Conservation (phyloP, 2,888 invertebrate genomes). For the Lamellibrachia satsuma region DNA sequence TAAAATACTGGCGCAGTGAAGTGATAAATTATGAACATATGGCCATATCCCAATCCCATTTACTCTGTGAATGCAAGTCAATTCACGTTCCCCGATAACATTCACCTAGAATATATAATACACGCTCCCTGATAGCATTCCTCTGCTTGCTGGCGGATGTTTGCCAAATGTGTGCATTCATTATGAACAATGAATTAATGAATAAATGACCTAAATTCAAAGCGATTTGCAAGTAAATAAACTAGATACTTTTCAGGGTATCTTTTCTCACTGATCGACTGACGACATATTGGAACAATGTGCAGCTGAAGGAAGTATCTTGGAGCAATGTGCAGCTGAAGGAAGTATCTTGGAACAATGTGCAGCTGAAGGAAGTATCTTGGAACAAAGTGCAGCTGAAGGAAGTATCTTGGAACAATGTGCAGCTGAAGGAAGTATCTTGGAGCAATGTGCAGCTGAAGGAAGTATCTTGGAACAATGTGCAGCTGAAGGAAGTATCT, state of each 20-base stretch:
- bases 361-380: background rate
- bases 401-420: background rate
- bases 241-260: background rate
- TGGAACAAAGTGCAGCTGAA: background rate
- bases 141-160: background rate
- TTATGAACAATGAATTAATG: background rate
- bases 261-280: background rate
- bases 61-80: background rate
- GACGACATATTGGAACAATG: background rate
- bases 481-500: background rate
- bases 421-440: background rate
- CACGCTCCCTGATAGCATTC: conserved; percentile 13
- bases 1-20: background rate
- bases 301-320: background rate
- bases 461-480: background rate
- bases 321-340: background rate
- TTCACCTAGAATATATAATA: background rate
- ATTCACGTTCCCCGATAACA: background rate
- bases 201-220: background rate
- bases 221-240: background rate
- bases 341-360: background rate
- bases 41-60: background rate
- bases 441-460: background rate
- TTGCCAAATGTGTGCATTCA: background rate
- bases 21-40: background rate